These are phyloP conservation scores for Drosophila nigromelanica DNA, from an alignment of 1,140 invertebrate species.

Conservation along the genomic window DNA sequence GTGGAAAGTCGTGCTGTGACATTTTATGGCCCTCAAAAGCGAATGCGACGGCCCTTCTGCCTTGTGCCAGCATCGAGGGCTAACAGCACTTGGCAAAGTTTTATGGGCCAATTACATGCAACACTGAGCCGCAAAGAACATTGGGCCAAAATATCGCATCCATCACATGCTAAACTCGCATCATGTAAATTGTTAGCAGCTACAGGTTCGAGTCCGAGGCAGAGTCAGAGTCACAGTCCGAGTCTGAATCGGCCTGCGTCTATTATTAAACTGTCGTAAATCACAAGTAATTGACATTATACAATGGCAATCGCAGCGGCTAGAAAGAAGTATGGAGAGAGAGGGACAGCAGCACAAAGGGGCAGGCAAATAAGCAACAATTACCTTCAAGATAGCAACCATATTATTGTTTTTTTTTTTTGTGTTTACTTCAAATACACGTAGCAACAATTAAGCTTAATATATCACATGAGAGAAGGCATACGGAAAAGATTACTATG, in stretches of 20 bases:
- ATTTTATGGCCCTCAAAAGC: conserved; percentile 39
- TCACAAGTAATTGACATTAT: conserved; percentile 83
- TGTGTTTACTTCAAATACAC: conserved; percentile 53
- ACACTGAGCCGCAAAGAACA: conserved; percentile 70
- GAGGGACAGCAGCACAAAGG: conserved; percentile 12
- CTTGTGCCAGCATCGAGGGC: conserved; percentile 14
- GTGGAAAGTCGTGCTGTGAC: conserved; percentile 60
- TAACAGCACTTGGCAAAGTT: conserved; percentile 27
- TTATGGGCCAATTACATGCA: conserved; percentile 79
- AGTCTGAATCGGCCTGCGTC: conserved; percentile 49
- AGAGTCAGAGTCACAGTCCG: conserved; percentile 22
- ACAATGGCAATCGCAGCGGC: conserved; percentile 53
- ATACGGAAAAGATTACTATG: conserved; percentile 9
- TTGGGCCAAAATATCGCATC: conserved; percentile 55
- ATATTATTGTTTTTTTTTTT: conserved; percentile 27
- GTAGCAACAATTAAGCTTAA: conserved; percentile 75
- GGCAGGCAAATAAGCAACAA: conserved; percentile 74
- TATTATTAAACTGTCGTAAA: conserved; percentile 82
- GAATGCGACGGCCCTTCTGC: conserved; percentile 42
- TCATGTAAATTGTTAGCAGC: conserved; percentile 42
- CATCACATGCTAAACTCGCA: conserved; percentile 46
- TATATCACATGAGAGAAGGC: conserved; percentile 48
- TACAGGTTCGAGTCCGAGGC: conserved; percentile 4
- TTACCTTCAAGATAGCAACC: conserved; percentile 70
- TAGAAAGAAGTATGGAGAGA: no score